These are phyloP conservation scores for Astreopora myriophthalma DNA, from an alignment of 64 coral and sea anemone genomes.

Conservation along the genomic window DNA sequence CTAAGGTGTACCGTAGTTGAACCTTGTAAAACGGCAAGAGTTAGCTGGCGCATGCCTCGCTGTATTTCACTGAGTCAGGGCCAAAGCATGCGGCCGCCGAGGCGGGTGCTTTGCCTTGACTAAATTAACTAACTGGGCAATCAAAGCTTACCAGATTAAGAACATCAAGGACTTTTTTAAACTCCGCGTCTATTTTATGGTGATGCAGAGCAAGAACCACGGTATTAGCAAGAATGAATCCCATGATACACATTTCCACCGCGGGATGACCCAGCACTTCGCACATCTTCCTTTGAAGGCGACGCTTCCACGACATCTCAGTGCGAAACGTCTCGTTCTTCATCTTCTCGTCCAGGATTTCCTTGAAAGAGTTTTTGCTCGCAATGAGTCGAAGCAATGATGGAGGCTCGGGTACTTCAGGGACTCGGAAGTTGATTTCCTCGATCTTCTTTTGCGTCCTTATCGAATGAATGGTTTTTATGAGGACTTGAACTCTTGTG, in stretches of 20 bases:
- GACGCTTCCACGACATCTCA: slow-evolving; percentile 11
- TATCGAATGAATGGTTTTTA: slow-evolving; percentile 52
- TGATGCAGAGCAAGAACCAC: slow-evolving; percentile 76
- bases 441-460: slow-evolving; percentile 29
- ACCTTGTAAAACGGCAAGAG: no score
- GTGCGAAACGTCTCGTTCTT: slow-evolving; percentile 41
- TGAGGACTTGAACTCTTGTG: slow-evolving; percentile 41
- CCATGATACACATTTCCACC: slow-evolving; percentile 70
- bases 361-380: slow-evolving; percentile 62
- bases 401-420: slow-evolving; percentile 19
- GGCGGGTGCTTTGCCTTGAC: no score
- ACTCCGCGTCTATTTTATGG: slow-evolving; percentile 44
- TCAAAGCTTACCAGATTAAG: slow-evolving; percentile 61
- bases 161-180: slow-evolving; percentile 49
- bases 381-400: neutral
- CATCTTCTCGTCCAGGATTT: slow-evolving; percentile 76
- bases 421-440: slow-evolving; percentile 8
- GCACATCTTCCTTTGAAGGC: slow-evolving; percentile 46
- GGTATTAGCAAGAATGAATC: slow-evolving; percentile 73
- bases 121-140: neutral
- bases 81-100: no score
- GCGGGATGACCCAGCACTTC: slow-evolving; percentile 31
- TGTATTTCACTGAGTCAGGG: no score
- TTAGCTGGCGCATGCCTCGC: no score
- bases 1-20: no score